phyloP scores from a whole-genome alignment of 2,797 vertebrate genomes.

The Buphagus erythrorhynchus region DNA sequence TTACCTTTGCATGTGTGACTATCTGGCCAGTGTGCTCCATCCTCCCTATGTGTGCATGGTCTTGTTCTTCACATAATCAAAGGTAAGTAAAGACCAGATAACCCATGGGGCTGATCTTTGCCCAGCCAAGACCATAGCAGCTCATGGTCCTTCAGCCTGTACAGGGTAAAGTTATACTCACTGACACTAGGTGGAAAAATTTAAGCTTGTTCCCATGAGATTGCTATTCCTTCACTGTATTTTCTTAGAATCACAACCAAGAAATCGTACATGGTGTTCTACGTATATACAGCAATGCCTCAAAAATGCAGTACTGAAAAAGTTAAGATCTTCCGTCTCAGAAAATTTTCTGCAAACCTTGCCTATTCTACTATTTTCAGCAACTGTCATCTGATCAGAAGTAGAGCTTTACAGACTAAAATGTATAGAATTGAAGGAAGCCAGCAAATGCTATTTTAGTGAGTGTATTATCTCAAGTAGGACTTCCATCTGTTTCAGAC shows the following conservation, averaged over 20 bases:
- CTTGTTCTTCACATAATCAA: background rate
- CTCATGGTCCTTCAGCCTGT: background rate
- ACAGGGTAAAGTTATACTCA: background rate
- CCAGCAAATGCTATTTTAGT: conserved; percentile 48
- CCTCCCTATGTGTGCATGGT: rapidly evolving
- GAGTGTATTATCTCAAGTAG: conserved; percentile 35
- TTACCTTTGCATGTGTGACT: background rate
- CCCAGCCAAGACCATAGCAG: background rate
- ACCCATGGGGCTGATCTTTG: background rate
- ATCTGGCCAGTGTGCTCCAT: rapidly evolving
- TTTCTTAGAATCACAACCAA: background rate
- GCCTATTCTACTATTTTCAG: conserved; percentile 12
- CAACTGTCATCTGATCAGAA: conserved; percentile 12
- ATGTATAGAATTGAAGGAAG: conserved; percentile 38
- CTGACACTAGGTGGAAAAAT: background rate
- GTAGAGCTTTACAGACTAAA: background rate
- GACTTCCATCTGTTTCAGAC: conserved; percentile 50
- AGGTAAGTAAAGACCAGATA: background rate
- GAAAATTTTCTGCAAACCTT: conserved; percentile 22
- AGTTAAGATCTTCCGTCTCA: background rate
- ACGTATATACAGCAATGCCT: background rate
- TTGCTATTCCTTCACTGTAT: background rate
- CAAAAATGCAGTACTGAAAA: background rate
- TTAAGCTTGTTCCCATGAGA: background rate
- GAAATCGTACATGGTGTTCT: background rate